Conservation (phyloP, 1,140 invertebrate species). For the Periplaneta americana region DNA sequence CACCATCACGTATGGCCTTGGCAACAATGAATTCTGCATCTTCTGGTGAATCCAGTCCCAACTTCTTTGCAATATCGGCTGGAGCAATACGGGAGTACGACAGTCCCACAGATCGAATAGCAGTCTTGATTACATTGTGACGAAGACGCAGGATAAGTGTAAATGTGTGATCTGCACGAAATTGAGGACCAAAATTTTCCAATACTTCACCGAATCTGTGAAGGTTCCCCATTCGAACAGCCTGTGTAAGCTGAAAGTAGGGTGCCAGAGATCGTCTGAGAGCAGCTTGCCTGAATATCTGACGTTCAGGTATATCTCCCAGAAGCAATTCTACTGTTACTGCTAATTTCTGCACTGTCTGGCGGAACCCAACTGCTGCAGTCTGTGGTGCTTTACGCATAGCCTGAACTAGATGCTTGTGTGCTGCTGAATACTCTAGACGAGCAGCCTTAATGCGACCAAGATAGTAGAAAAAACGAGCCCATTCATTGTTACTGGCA, state of each 20-base stretch:
- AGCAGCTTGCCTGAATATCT: conserved; percentile 65
- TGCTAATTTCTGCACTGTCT: conserved; percentile 94
- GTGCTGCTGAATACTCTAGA: conserved; percentile 93
- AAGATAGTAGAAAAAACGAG: conserved; percentile 93
- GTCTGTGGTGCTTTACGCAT: conserved; percentile 95
- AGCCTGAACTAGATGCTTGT: conserved; percentile 91
- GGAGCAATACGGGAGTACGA: conserved; percentile 97
- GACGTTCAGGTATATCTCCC: conserved; percentile 93
- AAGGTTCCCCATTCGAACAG: conserved; percentile 91
- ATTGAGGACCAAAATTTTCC: conserved; percentile 82
- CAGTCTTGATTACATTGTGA: conserved; percentile 99
- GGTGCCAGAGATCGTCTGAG: conserved; percentile 83
- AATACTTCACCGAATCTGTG: conserved; percentile 91
- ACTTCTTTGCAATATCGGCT: conserved; percentile 87
- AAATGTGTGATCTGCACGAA: conserved; percentile 87
- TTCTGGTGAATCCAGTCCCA: conserved; percentile 89
- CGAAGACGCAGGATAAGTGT: conserved; percentile 89
- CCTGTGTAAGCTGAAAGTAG: conserved; percentile 97
- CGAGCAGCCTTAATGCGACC: conserved; percentile 96
- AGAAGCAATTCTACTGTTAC: conserved; percentile 94
- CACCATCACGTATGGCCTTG: conserved; percentile 98
- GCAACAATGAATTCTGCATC: conserved; percentile 99
- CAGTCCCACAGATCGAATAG: conserved; percentile 91
- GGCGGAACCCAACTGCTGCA: conserved; percentile 96
- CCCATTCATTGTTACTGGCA: conserved; percentile 98